These are phyloP conservation scores for Tinamus guttatus DNA, from an alignment of 2,113 vertebrate species.

Conservation along the genomic window DNA sequence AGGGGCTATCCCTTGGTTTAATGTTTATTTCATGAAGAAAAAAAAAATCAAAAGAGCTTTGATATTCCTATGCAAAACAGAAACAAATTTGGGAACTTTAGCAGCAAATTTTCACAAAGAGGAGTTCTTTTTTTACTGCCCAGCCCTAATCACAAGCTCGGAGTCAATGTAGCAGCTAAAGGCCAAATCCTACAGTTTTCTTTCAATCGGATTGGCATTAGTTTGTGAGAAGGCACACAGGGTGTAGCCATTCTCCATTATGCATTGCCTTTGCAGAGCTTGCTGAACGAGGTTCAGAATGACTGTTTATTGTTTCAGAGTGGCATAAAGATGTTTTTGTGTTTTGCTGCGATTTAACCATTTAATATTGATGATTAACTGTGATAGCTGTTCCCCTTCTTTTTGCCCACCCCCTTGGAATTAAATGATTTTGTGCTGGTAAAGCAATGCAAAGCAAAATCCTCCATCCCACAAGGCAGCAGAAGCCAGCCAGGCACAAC, in stretches of 20 bases:
- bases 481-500: not conserved
- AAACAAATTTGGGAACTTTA: not conserved
- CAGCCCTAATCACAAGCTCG: not conserved
- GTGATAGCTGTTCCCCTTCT: not conserved
- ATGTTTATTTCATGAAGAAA: not conserved
- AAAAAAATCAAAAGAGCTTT: not conserved
- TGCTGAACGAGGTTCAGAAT: not conserved
- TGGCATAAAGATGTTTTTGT: constrained; percentile 8
- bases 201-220: not conserved
- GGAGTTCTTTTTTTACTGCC: not conserved
- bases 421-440: not conserved
- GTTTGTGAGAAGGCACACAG: not conserved
- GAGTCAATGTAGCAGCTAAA: not conserved
- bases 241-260: not conserved
- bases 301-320: not conserved
- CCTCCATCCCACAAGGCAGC: not conserved
- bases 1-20: not conserved
- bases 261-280: not conserved
- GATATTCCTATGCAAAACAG: not conserved
- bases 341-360: constrained; percentile 1
- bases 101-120: constrained; percentile 7
- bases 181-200: not conserved
- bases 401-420: not conserved
- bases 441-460: not conserved
- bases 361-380: not conserved